Evolutionary conservation across 2,888 invertebrate genomes (phyloP), one percentile per base, ranked within the genome.

Genomic region (Perithous albicinctus): DNA sequence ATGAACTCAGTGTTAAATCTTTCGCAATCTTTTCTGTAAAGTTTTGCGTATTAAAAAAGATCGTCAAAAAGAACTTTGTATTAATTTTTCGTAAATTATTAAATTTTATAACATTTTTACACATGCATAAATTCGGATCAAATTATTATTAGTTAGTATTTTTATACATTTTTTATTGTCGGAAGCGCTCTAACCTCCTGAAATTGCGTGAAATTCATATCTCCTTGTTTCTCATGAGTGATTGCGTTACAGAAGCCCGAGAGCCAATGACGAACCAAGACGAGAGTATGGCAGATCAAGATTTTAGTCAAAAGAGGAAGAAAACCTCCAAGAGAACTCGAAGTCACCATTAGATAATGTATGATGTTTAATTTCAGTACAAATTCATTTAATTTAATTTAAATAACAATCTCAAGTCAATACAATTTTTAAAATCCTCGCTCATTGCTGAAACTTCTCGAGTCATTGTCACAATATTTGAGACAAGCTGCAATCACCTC

Each of bases 391-490:
- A n/a, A 32, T 38, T 43, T 56, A 10, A 18, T 48, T 8, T 20
- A 48, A 26, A 54, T 67, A 23, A 26, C n/a, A 43, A 59, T 32
- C 8, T n/a, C 2, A 23, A 51, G 8, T 18, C 59, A 10, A 20
- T 32, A 78, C 32, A 63, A 64, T 63, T 41, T 51, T 54, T 66
- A 26, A 69, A 51, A 67, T 61, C 43, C 69, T 73, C 83, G 66
- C 73, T 85, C 32, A 59, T 29, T 59, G n/a, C 23, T 51, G 23
- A 5, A 72, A 84, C 35, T 87, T 81, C 70, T 92, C 92, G 77
- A 91, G 91, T 74, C 89, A 88, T 64, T 88, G 84, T 83, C 92
- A 86, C 61, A 92, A 87, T 87, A 91, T 76, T 86, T 89, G 3
- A 91, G 85, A 18, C 91, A 90, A 32, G 89, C 91, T 26, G 83